Evolutionary conservation across 2,113 vertebrate genomes (phyloP), one percentile per base, ranked within the genome.

Genomic region (Amphiprion percula): DNA sequence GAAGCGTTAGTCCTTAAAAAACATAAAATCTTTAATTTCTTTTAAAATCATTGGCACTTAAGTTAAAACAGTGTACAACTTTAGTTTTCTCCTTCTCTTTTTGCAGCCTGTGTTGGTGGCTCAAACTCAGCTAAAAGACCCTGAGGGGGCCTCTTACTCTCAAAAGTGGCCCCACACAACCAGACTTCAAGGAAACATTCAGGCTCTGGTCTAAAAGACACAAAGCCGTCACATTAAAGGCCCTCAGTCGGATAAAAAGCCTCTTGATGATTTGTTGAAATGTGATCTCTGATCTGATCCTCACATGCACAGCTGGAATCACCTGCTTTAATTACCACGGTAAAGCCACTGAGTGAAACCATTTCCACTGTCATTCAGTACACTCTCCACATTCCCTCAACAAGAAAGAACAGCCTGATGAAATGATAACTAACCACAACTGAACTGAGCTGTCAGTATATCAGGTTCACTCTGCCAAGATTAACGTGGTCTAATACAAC

Each of bases 1-100:
- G 7, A 67, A 74, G 49, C 49, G 12, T 11, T 49, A 82, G 50
- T 33, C 10, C 49, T 74, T 80, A 83, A 79, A 87, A 91, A 90
- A 89, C 52, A 87, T 65, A 63, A 87, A 56, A 83, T 79, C 64
- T 89, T 93, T 92, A 87, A 87, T 88, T 83, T 83, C 67, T 60
- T 44, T 39, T 79, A 14, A 84, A 87, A 84, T 54, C 68, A 78
- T 60, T 5, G 59, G 63, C 63, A 79, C 28, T 72, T 50, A 60
- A 74, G 60, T 68, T 71, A 72, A 75, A 64, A 81, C 47, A 21
- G 49, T 24, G 41, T 65, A 65, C 50, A 70, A 46, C 50, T 58
- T 59, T 0, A 28, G n/a, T 58, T 50, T 62, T 23, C 28, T 52
- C 12, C 12, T 44, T 46, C 9, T 52, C 24, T 65, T 39, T 9